Conservation (phyloP, 2,113 vertebrate genomes). For the Lasiurus borealis region DNA sequence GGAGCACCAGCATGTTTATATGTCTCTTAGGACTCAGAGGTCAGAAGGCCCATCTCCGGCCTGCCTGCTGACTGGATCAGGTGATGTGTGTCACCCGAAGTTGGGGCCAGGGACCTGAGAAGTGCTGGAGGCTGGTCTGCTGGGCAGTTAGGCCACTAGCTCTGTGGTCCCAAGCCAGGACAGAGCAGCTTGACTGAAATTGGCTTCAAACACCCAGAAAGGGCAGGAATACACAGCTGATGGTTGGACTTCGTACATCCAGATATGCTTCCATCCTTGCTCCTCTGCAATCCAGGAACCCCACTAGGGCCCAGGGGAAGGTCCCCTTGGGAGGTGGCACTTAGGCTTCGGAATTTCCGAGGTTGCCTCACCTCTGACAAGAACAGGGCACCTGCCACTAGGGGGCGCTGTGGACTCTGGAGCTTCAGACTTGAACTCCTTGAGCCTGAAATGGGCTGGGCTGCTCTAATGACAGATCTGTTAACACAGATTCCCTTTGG, state of each 20-base stretch:
- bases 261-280: background rate
- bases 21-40: background rate
- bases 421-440: background rate
- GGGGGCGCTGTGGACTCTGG: background rate
- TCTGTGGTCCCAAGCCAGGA: background rate
- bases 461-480: background rate
- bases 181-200: background rate
- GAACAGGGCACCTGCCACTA: background rate
- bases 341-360: background rate
- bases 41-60: background rate
- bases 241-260: background rate
- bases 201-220: background rate
- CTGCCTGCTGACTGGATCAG: background rate
- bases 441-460: background rate
- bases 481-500: background rate
- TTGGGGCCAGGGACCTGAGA: background rate
- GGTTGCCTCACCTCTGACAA: conserved; percentile 65
- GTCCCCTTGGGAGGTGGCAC: background rate
- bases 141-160: background rate
- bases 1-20: background rate
- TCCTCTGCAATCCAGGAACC: background rate
- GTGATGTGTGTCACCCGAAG: background rate
- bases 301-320: background rate
- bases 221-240: background rate
- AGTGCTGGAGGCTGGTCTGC: background rate